Percentiles rank a stretch among this genome's conserved stretches.
Conservation (phyloP, 2,888 invertebrate species). For the Liopterus haemorrhoidalis region DNA sequence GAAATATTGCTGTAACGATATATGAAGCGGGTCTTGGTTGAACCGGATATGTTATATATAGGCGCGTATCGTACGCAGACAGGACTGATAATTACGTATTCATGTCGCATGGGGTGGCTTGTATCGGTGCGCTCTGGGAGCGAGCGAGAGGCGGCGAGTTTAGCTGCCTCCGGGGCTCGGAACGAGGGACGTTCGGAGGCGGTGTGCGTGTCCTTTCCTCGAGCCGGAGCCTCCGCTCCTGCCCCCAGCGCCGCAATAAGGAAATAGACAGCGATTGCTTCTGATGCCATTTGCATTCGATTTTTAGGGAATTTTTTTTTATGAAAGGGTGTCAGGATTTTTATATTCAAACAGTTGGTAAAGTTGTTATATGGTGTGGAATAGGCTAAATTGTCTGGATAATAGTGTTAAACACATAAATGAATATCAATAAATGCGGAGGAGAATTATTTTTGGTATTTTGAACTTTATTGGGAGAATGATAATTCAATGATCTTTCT, state of each 20-base stretch:
- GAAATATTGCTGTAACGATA: too few relatives aligned
- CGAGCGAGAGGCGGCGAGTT: too few relatives aligned
- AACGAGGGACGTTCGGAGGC: too few relatives aligned
- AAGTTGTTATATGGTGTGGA: too few relatives aligned
- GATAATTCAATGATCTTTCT: too few relatives aligned
- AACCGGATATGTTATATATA: constrained; percentile 14
- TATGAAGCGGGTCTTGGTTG: constrained; percentile 1
- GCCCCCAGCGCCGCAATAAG: constrained; percentile 8
- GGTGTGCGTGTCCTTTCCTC: neutral
- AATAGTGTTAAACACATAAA: too few relatives aligned
- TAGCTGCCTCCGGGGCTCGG: too few relatives aligned
- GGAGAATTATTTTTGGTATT: too few relatives aligned
- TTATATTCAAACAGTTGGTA: neutral
- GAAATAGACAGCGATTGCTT: constrained; percentile 15
- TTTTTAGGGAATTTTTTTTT: neutral
- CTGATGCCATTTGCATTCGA: constrained; percentile 1
- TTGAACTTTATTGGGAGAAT: too few relatives aligned
- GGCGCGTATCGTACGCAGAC: constrained; percentile 19
- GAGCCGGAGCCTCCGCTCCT: neutral
- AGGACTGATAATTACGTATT: constrained; percentile 20
- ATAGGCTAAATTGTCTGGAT: too few relatives aligned
- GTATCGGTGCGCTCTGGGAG: constrained; percentile 8
- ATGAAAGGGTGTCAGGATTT: neutral
- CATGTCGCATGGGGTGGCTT: constrained; percentile 18
- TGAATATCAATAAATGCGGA: too few relatives aligned